These are phyloP conservation scores for Porites rus DNA, from an alignment of 92 coral and sea anemone genomes.

Conservation along the genomic window DNA sequence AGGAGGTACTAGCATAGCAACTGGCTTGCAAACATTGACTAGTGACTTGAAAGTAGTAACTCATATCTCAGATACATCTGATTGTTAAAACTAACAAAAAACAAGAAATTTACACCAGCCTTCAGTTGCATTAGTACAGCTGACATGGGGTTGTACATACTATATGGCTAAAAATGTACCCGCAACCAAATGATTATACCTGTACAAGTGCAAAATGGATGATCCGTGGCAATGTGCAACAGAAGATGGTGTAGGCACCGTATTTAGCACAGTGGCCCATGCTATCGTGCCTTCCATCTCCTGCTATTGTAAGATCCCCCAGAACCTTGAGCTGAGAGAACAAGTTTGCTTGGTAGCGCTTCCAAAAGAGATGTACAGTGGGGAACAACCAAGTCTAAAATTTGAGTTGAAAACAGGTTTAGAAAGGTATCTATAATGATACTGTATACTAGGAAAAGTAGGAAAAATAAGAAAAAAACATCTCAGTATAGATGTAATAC, in stretches of 20 bases:
- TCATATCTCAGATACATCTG: no score
- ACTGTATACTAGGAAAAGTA: no score
- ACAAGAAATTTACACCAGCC: no score
- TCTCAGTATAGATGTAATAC: no score
- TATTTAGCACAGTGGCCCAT: conserved; percentile 42
- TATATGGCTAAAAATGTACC: neutral
- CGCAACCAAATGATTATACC: conserved; percentile 18
- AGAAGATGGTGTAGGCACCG: conserved; percentile 29
- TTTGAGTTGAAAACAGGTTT: no score
- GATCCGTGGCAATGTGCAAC: conserved; percentile 56
- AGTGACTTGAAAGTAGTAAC: no score
- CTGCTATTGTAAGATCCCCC: neutral
- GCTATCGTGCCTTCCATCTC: conserved; percentile 45
- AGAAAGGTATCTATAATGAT: no score
- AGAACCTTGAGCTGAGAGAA: neutral
- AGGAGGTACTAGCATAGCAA: no score
- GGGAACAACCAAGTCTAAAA: neutral
- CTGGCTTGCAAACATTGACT: neutral
- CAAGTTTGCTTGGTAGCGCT: conserved; percentile 17
- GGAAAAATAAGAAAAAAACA: no score
- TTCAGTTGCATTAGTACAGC: no score
- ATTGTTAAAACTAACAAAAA: no score
- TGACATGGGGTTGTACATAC: no score
- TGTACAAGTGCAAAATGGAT: conserved; percentile 72
- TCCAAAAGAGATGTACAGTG: neutral